Conservation (phyloP, 2,888 invertebrate species). For the Eristalis intricaria region DNA sequence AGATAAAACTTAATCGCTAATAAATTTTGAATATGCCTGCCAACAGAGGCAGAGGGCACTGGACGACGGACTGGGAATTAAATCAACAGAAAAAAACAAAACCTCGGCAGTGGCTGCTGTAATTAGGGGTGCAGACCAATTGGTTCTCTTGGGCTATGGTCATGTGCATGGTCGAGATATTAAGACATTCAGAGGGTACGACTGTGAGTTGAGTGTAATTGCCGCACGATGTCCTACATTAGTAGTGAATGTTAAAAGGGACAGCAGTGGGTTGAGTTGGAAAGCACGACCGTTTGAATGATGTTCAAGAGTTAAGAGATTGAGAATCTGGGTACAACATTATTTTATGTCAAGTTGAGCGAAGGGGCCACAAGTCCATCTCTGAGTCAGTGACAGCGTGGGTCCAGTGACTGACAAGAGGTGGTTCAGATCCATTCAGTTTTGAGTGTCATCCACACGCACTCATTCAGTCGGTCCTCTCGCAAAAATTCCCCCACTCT, state of each 20-base stretch:
- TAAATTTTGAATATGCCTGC: constrained; percentile 68
- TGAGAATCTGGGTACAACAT: too few species aligned
- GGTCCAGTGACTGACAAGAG: too few species aligned
- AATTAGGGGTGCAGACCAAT: constrained; percentile 12
- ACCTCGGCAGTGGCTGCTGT: constrained; percentile 8
- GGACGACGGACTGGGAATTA: constrained; percentile 28
- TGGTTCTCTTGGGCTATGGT: neutral
- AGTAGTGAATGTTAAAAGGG: neutral
- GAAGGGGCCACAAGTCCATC: too few species aligned
- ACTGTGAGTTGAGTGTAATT: neutral
- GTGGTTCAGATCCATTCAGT: too few species aligned
- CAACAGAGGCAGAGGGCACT: constrained; percentile 2
- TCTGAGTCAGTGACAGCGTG: too few species aligned
- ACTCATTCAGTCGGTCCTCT: too few species aligned
- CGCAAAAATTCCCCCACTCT: too few species aligned
- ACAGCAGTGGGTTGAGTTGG: neutral
- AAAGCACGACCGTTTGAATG: neutral
- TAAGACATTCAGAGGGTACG: neutral
- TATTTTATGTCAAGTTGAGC: too few species aligned
- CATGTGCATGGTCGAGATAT: neutral
- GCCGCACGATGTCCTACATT: neutral
- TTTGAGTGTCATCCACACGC: neutral
- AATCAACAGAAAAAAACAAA: constrained; percentile 9
- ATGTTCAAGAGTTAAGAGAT: too few species aligned
- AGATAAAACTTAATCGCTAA: constrained; percentile 73